phyloP scores from a whole-genome alignment of 2,888 invertebrate species.

The Pollenia amentaria region DNA sequence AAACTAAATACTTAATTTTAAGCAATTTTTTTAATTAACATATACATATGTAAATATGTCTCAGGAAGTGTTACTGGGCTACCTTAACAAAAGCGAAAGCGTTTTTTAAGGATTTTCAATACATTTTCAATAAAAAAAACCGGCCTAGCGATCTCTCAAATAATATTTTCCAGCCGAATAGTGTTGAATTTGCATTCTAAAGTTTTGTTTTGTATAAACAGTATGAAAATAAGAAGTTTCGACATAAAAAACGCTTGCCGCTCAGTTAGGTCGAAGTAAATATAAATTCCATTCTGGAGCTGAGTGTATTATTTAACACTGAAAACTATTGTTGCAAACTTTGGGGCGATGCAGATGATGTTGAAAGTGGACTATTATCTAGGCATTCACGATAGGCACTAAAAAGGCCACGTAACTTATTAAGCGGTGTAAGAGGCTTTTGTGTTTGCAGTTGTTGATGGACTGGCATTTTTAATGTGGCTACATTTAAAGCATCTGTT shows the following conservation, averaged over 20 bases:
- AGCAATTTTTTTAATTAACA: constrained; percentile 9
- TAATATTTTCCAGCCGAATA: too few species aligned
- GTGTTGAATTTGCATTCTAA: too few species aligned
- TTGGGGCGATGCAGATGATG: constrained; percentile 56
- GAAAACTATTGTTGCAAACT: constrained; percentile 42
- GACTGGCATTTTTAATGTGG: neutral
- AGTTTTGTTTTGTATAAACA: too few species aligned
- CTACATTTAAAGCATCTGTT: constrained; percentile 5
- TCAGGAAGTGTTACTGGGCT: neutral
- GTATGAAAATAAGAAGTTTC: too few species aligned
- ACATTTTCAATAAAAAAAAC: too few species aligned
- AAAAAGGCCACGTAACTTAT: constrained; percentile 78
- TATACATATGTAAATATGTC: constrained; percentile 6
- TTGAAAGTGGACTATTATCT: constrained; percentile 65
- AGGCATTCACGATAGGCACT: constrained; percentile 77
- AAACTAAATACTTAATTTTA: constrained; percentile 31
- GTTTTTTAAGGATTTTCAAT: too few species aligned
- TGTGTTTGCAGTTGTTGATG: constrained; percentile 36
- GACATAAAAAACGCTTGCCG: too few species aligned
- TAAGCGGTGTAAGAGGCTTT: constrained; percentile 76
- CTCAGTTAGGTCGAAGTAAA: neutral
- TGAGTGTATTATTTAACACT: too few species aligned
- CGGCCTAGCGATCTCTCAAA: too few species aligned
- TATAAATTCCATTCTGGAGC: constrained; percentile 26
- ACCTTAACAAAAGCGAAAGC: too few species aligned